phyloP scores from a whole-genome alignment of 2,888 invertebrate genomes.

The Parthenolecanium corni region DNA sequence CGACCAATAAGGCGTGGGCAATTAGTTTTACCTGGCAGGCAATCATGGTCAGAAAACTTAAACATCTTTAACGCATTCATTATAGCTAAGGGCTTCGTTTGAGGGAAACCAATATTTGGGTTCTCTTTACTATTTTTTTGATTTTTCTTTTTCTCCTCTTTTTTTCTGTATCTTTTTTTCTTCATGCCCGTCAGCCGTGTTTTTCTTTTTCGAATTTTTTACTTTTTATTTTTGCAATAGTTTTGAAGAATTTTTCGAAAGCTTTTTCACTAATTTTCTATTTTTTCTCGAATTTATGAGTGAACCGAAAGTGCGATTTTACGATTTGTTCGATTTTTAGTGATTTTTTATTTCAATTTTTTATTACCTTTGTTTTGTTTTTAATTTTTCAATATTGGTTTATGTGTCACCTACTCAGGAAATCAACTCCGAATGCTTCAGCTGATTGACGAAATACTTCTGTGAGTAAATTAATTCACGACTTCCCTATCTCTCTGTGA shows the following conservation, averaged over 20 bases:
- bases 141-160: neutral
- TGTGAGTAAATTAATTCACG: too few relatives aligned
- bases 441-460: too few relatives aligned
- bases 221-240: too few relatives aligned
- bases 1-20: constrained; percentile 20
- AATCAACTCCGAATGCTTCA: too few relatives aligned
- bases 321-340: neutral
- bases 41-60: constrained; percentile 26
- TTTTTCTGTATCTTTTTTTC: too few relatives aligned
- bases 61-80: constrained; percentile 27
- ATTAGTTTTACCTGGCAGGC: constrained; percentile 29
- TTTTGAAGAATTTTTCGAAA: constrained; percentile 1
- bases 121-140: constrained; percentile 17
- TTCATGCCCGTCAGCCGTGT: constrained; percentile 15
- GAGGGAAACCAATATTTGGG: constrained; percentile 27
- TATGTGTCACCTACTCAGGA: too few relatives aligned
- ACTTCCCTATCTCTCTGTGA: too few relatives aligned
- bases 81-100: constrained; percentile 27
- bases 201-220: constrained; percentile 14
- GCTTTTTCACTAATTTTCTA: neutral
- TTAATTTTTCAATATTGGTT: neutral
- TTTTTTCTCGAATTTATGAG: neutral
- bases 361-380: neutral
- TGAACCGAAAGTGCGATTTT: neutral
- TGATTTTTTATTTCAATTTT: neutral